phyloP scores from a whole-genome alignment of 2,113 vertebrate genomes.

The Coturnix japonica region DNA sequence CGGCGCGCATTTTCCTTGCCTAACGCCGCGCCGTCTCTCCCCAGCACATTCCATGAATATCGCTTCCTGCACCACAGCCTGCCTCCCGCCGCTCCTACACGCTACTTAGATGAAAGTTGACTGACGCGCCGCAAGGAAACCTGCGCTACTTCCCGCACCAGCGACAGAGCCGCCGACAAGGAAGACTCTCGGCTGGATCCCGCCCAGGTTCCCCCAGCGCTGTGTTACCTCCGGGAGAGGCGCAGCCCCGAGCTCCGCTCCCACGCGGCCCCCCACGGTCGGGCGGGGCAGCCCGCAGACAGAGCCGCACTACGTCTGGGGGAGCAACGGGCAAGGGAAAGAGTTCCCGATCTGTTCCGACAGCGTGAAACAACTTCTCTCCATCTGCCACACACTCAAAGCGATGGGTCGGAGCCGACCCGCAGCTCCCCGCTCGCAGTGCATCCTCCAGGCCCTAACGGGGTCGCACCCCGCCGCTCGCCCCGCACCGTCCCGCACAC shows the following conservation, averaged over 20 bases:
- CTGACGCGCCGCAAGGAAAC: background rate
- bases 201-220: background rate
- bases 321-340: background rate
- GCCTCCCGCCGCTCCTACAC: background rate
- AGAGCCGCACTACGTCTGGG: background rate
- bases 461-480: too few species aligned
- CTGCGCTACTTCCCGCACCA: background rate
- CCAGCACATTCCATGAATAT: slow-evolving; percentile 15
- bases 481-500: too few species aligned
- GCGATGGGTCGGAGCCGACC: background rate
- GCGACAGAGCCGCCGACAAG: background rate
- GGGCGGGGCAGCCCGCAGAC: too few species aligned
- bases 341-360: background rate
- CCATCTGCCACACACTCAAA: background rate
- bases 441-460: too few species aligned
- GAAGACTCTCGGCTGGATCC: background rate
- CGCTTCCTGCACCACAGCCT: slow-evolving; percentile 9
- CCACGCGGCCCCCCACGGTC: too few species aligned
- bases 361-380: background rate
- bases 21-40: slow-evolving; percentile 8
- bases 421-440: background rate
- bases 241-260: background rate
- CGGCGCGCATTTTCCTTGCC: background rate
- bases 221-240: background rate
- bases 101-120: background rate